phyloP scores from a whole-genome alignment of 2,888 invertebrate species.

The Aphodius sticticus region DNA sequence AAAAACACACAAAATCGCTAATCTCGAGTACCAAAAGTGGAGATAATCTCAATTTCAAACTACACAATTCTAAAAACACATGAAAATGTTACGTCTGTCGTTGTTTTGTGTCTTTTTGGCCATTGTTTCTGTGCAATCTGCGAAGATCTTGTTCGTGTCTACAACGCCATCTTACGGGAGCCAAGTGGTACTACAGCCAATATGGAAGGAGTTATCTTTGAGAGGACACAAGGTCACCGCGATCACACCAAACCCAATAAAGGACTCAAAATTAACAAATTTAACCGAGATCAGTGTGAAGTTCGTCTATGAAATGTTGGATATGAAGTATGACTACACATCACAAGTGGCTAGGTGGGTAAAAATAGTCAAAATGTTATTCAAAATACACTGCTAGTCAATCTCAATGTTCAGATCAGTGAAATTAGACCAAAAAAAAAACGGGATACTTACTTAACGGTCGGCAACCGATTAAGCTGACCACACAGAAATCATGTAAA shows the following conservation, averaged over 20 bases:
- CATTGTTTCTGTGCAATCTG: constrained; percentile 28
- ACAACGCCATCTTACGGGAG: constrained; percentile 47
- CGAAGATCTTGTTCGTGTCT: constrained; percentile 46
- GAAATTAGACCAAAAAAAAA: too few relatives aligned
- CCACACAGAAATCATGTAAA: too few relatives aligned
- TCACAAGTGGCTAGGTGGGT: constrained; percentile 5
- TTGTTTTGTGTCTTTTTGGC: not conserved
- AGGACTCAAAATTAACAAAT: constrained; percentile 40
- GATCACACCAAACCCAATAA: constrained; percentile 44
- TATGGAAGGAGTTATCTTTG: constrained; percentile 42
- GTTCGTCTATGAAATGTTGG: constrained; percentile 37
- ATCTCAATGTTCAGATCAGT: too few relatives aligned
- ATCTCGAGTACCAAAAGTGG: not conserved
- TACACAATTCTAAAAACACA: not conserved
- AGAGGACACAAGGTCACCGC: constrained; percentile 46
- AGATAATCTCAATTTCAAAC: not conserved
- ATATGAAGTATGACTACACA: constrained; percentile 31
- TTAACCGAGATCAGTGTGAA: constrained; percentile 45
- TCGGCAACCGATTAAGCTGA: too few relatives aligned
- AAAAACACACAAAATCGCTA: not conserved
- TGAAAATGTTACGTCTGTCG: not conserved
- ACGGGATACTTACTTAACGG: too few relatives aligned
- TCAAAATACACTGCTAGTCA: too few relatives aligned
- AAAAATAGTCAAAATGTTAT: not conserved
- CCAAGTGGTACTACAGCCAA: constrained; percentile 44